Percentiles rank a stretch among this genome's conserved stretches.
These are phyloP conservation scores for Sceloporus undulatus DNA, from an alignment of 2,113 vertebrate genomes.

Conservation along the genomic window DNA sequence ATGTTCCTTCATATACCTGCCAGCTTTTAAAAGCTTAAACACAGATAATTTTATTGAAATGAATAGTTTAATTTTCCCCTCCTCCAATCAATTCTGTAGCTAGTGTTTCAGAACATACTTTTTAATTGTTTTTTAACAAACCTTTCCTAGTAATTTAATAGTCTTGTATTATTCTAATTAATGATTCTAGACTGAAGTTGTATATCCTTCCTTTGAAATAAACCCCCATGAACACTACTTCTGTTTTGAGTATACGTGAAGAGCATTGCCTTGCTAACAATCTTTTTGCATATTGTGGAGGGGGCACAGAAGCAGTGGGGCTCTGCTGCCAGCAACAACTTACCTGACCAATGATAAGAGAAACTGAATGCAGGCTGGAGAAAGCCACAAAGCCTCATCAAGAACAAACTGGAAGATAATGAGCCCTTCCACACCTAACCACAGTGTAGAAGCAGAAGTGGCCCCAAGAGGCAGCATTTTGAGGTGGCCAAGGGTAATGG, in stretches of 20 bases:
- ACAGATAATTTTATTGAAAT: background rate
- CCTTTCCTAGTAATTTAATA: conserved; percentile 12
- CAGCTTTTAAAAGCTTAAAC: conserved; percentile 11
- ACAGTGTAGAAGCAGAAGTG: no score
- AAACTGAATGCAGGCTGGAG: no score
- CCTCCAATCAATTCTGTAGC: background rate
- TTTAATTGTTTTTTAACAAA: background rate
- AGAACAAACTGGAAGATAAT: no score
- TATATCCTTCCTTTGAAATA: background rate
- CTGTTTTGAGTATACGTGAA: background rate
- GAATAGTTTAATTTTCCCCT: background rate
- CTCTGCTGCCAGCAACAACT: no score
- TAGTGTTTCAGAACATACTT: background rate
- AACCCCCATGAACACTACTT: background rate
- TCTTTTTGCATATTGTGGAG: background rate
- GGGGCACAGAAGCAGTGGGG: background rate
- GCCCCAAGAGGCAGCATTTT: no score
- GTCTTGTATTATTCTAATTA: background rate
- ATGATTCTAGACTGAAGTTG: background rate
- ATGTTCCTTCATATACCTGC: conserved; percentile 20
- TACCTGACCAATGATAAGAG: no score
- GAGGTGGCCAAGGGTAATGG: no score
- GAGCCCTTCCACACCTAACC: no score
- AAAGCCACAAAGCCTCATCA: no score
- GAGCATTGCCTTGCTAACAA: background rate